Conservation (phyloP, 2,888 invertebrate genomes). For the Meiosimyza decipiens region DNA sequence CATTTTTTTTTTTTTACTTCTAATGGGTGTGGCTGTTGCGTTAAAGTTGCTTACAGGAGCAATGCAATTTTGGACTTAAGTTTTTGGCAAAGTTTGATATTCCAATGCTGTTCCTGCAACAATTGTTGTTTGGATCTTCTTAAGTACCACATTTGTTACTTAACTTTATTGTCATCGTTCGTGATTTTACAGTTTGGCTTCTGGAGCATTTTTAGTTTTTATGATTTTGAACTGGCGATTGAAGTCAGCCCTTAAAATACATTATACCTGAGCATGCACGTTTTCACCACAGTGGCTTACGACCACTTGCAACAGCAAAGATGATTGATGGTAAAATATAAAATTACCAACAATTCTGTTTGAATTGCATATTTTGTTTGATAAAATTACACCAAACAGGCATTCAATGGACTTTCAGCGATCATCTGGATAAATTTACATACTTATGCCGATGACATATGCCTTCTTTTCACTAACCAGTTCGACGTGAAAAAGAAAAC, state of each 20-base stretch:
- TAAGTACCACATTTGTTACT: constrained; percentile 20
- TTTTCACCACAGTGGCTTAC: no score
- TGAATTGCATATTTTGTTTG: no score
- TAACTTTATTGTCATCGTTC: constrained; percentile 9
- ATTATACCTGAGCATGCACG: no score
- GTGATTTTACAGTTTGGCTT: neutral
- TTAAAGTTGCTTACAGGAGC: neutral
- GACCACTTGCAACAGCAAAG: no score
- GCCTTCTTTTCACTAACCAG: no score
- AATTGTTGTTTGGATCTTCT: neutral
- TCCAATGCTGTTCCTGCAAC: constrained; percentile 7
- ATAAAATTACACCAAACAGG: no score
- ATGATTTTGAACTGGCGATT: neutral
- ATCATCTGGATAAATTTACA: no score
- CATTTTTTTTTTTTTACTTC: neutral
- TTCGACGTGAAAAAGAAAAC: no score
- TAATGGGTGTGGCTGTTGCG: constrained; percentile 24
- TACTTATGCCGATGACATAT: no score
- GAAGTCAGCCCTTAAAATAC: neutral
- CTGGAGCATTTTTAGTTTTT: neutral
- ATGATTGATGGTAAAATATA: no score
- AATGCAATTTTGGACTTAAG: constrained; percentile 15
- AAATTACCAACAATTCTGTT: no score
- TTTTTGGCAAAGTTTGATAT: neutral
- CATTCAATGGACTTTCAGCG: no score